Evolutionary conservation across 2,797 vertebrate species (phyloP).

Genomic region (Threskiornis aethiopicus): DNA sequence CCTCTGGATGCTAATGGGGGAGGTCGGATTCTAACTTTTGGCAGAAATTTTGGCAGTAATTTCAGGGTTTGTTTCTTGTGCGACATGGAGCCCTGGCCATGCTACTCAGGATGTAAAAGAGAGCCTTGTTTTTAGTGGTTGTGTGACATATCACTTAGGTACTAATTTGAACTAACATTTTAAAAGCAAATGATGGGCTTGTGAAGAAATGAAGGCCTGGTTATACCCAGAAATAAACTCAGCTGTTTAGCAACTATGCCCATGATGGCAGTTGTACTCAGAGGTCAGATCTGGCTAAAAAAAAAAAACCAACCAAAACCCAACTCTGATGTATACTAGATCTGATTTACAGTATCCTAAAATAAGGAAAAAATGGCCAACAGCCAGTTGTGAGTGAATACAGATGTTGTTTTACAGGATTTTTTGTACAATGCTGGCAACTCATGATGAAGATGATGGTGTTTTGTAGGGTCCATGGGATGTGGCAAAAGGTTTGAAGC

Average conservation of each 20-base stretch:
- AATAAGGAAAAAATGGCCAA: neutral
- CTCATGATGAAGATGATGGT: neutral
- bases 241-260: neutral
- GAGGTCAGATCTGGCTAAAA: neutral
- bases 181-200: slow-evolving; percentile 30
- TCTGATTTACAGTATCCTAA: neutral
- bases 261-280: neutral
- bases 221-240: slow-evolving; percentile 45
- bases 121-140: slow-evolving; percentile 50
- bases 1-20: neutral
- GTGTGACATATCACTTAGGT: neutral
- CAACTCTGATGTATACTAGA: neutral
- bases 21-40: neutral
- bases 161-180: neutral
- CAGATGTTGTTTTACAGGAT: slow-evolving; percentile 19
- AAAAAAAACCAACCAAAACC: neutral
- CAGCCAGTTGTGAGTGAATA: slow-evolving; percentile 2
- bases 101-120: neutral
- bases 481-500: neutral
- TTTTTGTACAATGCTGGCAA: neutral
- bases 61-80: neutral
- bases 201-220: slow-evolving; percentile 8
- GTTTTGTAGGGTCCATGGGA: neutral
- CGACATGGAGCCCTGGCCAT: neutral
- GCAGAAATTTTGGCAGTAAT: neutral